Conservation (phyloP, 2,797 vertebrate species). For the Rhynchonycteris naso region DNA sequence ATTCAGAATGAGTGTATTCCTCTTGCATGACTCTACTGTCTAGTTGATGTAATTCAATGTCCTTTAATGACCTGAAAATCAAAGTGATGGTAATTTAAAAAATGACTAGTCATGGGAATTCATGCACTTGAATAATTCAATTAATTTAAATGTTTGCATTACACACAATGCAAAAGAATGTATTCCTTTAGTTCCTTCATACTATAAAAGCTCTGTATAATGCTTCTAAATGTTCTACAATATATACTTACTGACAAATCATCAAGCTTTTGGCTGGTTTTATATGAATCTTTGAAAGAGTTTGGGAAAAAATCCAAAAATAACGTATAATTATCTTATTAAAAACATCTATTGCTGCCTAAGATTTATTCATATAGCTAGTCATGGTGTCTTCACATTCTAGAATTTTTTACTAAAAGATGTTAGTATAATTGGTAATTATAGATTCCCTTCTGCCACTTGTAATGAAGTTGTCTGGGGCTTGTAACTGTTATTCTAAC, state of each 20-base stretch:
- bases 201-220: constrained; percentile 34
- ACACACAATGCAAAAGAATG: constrained; percentile 19
- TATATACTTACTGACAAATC: not conserved
- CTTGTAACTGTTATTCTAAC: not conserved
- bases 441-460: not conserved
- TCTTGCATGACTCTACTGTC: constrained; percentile 68
- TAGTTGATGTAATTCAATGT: constrained; percentile 76
- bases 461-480: not conserved
- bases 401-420: constrained; percentile 43
- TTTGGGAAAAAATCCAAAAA: constrained; percentile 61
- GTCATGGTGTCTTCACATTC: not conserved
- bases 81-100: constrained; percentile 46
- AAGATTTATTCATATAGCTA: constrained; percentile 28
- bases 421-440: constrained; percentile 49
- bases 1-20: constrained; percentile 64
- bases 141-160: constrained; percentile 30
- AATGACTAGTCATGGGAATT: not conserved
- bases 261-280: constrained; percentile 59
- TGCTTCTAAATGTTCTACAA: constrained; percentile 34
- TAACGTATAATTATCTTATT: constrained; percentile 62
- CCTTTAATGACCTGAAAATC: constrained; percentile 66
- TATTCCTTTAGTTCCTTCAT: constrained; percentile 37
- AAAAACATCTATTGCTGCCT: constrained; percentile 51
- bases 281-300: constrained; percentile 10
- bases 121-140: not conserved